These are phyloP conservation scores for Arctocebus calabarensis DNA, from an alignment of 2,797 vertebrate genomes.

Conservation along the genomic window DNA sequence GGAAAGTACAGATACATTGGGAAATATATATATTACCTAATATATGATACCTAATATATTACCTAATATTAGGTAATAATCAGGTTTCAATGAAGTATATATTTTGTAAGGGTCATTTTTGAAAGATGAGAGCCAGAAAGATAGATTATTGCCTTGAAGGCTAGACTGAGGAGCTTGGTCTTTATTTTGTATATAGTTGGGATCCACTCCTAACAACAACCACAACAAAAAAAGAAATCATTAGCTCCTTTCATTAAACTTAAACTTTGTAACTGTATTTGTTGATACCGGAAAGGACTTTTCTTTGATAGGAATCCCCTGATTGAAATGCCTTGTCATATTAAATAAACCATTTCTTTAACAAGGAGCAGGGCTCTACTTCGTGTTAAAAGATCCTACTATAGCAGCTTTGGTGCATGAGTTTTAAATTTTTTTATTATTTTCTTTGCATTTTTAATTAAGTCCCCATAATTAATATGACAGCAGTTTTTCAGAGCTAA, in stretches of 20 bases:
- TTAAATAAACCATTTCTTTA: neutral
- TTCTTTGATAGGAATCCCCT: neutral
- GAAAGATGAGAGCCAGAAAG: neutral
- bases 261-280: neutral
- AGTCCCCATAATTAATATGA: neutral
- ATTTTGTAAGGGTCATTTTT: neutral
- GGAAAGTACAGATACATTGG: neutral
- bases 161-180: neutral
- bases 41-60: too few species aligned
- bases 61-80: neutral
- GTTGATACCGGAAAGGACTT: neutral
- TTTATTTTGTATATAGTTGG: neutral
- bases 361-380: neutral
- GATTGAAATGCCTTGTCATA: neutral
- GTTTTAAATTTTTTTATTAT: neutral
- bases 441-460: constrained; percentile 14
- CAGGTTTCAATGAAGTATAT: neutral
- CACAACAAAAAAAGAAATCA: neutral
- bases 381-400: neutral
- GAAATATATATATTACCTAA: neutral
- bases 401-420: neutral
- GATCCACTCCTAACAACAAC: neutral
- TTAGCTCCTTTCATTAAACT: neutral
- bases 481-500: neutral
- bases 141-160: neutral